Evolutionary conservation across 2,888 invertebrate species (phyloP).

Genomic region (Shargacucullia verbasci): DNA sequence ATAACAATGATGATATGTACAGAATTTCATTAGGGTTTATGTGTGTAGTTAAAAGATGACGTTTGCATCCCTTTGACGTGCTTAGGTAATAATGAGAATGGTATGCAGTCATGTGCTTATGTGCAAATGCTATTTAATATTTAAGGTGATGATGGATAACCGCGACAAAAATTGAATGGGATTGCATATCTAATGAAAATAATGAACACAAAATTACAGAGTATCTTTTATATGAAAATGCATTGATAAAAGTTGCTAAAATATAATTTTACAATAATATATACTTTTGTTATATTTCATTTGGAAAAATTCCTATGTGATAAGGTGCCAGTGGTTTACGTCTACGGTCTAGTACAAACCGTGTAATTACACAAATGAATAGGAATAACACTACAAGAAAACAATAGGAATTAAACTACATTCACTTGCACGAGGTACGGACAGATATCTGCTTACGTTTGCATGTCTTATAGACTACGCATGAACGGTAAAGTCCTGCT

Average conservation of each 20-base stretch:
- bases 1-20: slow-evolving; percentile 43
- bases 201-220: slow-evolving; percentile 15
- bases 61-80: slow-evolving; percentile 38
- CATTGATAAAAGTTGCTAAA: slow-evolving; percentile 12
- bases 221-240: slow-evolving; percentile 2
- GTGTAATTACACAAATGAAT: slow-evolving; percentile 45
- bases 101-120: slow-evolving; percentile 13
- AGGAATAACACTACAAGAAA: slow-evolving; percentile 45
- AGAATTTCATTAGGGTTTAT: slow-evolving; percentile 32
- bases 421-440: slow-evolving; percentile 45
- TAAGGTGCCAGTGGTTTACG: slow-evolving; percentile 33
- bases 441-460: slow-evolving; percentile 74
- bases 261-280: slow-evolving; percentile 7
- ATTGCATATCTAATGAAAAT: slow-evolving; percentile 21
- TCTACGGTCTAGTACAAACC: slow-evolving; percentile 28
- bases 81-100: slow-evolving; percentile 30
- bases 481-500: slow-evolving; percentile 86
- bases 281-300: slow-evolving; percentile 1
- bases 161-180: slow-evolving; percentile 11
- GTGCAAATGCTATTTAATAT: slow-evolving; percentile 19
- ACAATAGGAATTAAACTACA: slow-evolving; percentile 53
- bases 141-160: slow-evolving; percentile 25
- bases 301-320: slow-evolving; percentile 32
- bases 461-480: slow-evolving; percentile 83
- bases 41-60: slow-evolving; percentile 39